Evolutionary conservation across 1,140 invertebrate genomes (phyloP), one percentile per base, ranked within the genome.

Genomic region (Scaptomyza montana): DNA sequence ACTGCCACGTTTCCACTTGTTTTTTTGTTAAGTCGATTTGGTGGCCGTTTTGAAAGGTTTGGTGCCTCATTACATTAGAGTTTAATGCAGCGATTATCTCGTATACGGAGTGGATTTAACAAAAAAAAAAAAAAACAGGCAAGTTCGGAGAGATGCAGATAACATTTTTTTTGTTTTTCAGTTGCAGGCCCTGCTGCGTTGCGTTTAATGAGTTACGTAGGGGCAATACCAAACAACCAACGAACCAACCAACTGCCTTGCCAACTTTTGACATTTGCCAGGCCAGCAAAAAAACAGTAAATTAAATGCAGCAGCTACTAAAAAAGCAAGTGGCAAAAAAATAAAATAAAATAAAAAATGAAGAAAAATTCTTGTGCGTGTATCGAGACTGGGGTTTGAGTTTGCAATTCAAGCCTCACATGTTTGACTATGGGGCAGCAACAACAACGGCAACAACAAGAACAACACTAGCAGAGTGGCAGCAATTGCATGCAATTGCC

Each of bases 201-300:
- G 51, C 53, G 36, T 65, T 78, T 85, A 87, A 85, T 85, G 81
- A 81, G 78, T 51, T 75, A 70, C 81, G 74, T 85, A 74, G 43
- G n/a, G 39, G 39, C 30, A 30, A 30, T 0, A 9, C 7, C 33
- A 16, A 16, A 16, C 16, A 36, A 36, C 5, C 30, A 30, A 6
- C 30, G 5, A 30, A 30, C 36, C 36, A 43, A n/a, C 56, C 56
- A 59, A 59, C 43, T 59, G 56, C 81, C 68, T 51, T 75, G 81
- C 66, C 74, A 86, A 73, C 81, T 75, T 87, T 86, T 86, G 81
- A 75, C 81, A 78, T 87, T 81, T 61, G 70, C 54, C 64, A 62
- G 68, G 41, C 45, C 69, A 61, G 63, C 41, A 41, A 39, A 49
- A 66, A 60, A 70, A 60, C 78, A 65, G 78, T 78, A 72, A 85